Base-by-base conservation (phyloP, 2,797 vertebrate species). In the Poecilia wingei region DNA sequence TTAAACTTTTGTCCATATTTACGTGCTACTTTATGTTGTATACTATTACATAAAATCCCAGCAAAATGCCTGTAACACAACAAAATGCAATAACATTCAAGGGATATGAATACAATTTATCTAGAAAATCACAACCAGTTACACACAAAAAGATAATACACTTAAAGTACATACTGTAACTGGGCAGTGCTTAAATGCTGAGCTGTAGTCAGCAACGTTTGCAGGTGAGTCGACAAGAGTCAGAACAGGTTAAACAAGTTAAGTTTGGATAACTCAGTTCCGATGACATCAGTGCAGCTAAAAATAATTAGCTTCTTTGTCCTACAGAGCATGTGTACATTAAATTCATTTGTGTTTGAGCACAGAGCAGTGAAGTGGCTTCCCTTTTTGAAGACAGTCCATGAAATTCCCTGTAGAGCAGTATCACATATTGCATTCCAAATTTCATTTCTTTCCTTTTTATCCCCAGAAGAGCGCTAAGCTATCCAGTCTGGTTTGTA, bases 261-360 rank as follows among this genome's bases (percentile, higher is more conserved):
- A 20, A 36, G 45, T 4, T n/a, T 20, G 51, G 16, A 68, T 0
- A 36, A 43, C 68, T 75, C 3, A 79, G 61, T 68, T 51, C 3
- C 57, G 22, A 31, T 4, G 66, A 61, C 59, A 84, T 71, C 82
- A 82, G 74, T 80, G 73, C 53, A 79, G 90, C 86, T 93, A 88
- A 84, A 91, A 93, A 92, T 87, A 93, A 90, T 88, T 84, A 87
- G 91, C 87, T 92, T 84, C 85, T 82, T 83, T 80, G 51, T 20
- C 6, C 13, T 4, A n/a, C 25, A 16, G 49, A 74, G 6, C 14
- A 55, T 25, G 8, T 45, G 18, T 70, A 8, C 6, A 31, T 64
- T 13, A 25, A 25, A 14, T 36, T 4, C 33, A 45, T 46, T 31
- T 64, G 57, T 20, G 33, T 9, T 20, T 31, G 6, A 53, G 75